phyloP scores from a whole-genome alignment of 2,113 vertebrate genomes.

The Calidris pugnax region DNA sequence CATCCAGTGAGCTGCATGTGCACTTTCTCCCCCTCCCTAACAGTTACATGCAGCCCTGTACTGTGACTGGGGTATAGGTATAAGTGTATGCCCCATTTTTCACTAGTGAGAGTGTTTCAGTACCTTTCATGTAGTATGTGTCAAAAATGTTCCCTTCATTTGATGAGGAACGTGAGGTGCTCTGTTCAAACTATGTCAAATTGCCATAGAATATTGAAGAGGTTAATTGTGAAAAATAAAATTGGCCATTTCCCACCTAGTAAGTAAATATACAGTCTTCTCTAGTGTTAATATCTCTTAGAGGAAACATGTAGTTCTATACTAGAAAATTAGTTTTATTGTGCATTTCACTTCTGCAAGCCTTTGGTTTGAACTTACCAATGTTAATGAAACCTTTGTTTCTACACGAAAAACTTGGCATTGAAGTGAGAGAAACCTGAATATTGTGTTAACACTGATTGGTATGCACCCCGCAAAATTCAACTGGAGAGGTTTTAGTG shows the following conservation, averaged over 20 bases:
- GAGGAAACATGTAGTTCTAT: neutral
- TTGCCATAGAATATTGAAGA: neutral
- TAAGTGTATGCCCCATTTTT: neutral
- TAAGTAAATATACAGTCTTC: neutral
- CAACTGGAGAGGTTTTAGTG: neutral
- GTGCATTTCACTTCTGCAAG: neutral
- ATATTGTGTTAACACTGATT: neutral
- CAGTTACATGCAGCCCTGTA: neutral
- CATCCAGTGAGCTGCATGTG: neutral
- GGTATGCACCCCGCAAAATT: neutral
- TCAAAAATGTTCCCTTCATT: neutral
- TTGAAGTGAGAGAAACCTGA: neutral
- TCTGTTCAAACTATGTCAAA: neutral
- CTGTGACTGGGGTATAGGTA: neutral
- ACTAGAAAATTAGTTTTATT: neutral
- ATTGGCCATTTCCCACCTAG: neutral
- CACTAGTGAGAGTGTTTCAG: neutral
- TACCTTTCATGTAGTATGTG: neutral
- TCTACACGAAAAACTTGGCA: neutral
- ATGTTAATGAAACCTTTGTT: neutral
- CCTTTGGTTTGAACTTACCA: neutral
- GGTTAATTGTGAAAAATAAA: neutral
- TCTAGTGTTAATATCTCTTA: neutral
- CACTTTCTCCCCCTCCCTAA: rapidly evolving
- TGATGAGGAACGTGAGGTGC: neutral